Base-by-base conservation (phyloP, 2,888 invertebrate species). In the Epistrophella euchroma region DNA sequence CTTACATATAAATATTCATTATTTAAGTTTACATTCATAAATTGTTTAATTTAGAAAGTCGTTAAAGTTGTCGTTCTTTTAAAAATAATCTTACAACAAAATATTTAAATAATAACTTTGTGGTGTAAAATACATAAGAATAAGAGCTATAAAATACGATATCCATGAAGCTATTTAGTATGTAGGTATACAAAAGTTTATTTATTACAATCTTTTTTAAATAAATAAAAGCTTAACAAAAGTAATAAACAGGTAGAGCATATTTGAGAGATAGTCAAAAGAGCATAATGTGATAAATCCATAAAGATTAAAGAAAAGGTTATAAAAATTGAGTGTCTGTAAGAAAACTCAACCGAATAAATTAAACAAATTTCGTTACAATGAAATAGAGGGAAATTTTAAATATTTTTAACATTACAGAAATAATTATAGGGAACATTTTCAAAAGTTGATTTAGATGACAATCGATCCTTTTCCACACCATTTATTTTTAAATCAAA, bases 1-100 rank as follows among this genome's bases (percentile, higher is more conserved):
- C n/a, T n/a, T n/a, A n/a, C n/a, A n/a, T 28, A 62, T 64, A 17
- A 64, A 64, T 64, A 64, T 64, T 64, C 64, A 64, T 32, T 13
- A 22, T 32, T 2, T 13, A 28, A 32, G 28, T 64, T 64, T 64
- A 64, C 64, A 45, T n/a, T 6, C 17, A 64, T 64, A 28, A 64
- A 45, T 64, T 22, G 35, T 15, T 64, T n/a, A 45, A 32, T 5
- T 17, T 64, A 45, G 64, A 64, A 45, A 45, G 25, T 64, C 37
- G 17, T 60, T 40, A 47, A 45, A 19, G 10, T n/a, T 43, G 43
- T 43, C 43, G n/a, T 43, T 37, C 1, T 13, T 13, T 37, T 43
- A 22, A 13, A 58, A 35, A 58, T 22, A 37, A 58, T 15, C 13
- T 56, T 9, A 58, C n/a, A 17, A 32, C n/a, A 56, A 32, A 58